Conservation (phyloP, 2,113 vertebrate genomes). For the Pithys albifrons region DNA sequence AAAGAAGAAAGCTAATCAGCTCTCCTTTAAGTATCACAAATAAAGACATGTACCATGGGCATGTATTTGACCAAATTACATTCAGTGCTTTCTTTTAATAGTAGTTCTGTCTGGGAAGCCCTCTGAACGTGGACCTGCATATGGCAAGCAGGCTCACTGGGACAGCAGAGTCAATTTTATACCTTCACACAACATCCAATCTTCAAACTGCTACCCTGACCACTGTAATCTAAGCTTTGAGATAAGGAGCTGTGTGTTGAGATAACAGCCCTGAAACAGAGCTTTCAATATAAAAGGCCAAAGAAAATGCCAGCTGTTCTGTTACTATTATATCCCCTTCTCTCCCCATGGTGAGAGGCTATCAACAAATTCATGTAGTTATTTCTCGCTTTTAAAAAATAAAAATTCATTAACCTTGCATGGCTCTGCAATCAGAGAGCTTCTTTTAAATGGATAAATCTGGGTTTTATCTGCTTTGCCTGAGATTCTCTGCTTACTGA, state of each 20-base stretch:
- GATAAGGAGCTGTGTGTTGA: conserved; percentile 42
- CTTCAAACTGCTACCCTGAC: background rate
- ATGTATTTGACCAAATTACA: background rate
- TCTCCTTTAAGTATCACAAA: background rate
- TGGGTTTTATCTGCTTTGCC: conserved; percentile 58
- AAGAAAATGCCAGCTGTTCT: conserved; percentile 56
- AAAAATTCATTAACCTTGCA: conserved; percentile 50
- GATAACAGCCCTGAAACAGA: conserved; percentile 34
- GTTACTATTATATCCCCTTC: background rate
- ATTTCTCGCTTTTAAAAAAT: conserved; percentile 44
- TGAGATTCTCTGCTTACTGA: conserved; percentile 54
- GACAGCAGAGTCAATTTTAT: conserved; percentile 27
- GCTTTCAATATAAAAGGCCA: conserved; percentile 36
- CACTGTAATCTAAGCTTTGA: conserved; percentile 24
- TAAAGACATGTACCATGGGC: background rate
- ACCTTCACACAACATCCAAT: background rate
- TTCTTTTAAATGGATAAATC: conserved; percentile 65
- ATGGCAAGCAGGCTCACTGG: background rate
- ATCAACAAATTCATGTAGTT: conserved; percentile 37
- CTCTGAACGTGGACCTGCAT: background rate
- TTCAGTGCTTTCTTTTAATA: background rate
- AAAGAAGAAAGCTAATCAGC: background rate
- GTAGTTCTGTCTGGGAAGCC: background rate
- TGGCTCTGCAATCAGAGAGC: conserved; percentile 46
- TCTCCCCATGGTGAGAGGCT: background rate